These are phyloP conservation scores for Neoniphon sammara DNA, from an alignment of 2,797 vertebrate species.

Conservation along the genomic window DNA sequence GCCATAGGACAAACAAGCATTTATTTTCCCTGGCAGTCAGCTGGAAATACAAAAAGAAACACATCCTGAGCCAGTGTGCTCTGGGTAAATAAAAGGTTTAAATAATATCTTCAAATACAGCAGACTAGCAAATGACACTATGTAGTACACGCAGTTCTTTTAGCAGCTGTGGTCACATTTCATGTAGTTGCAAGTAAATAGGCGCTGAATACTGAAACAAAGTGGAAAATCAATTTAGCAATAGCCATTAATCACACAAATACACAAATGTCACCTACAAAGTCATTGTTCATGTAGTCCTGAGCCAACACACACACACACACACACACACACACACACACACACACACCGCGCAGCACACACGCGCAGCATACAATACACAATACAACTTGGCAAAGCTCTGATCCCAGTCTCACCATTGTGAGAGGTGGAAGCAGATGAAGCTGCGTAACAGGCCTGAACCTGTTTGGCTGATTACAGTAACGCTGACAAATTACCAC, in stretches of 20 bases:
- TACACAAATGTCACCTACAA: constrained; percentile 33
- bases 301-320: constrained; percentile 20
- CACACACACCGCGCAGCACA: not conserved
- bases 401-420: constrained; percentile 6
- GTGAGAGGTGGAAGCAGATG: constrained; percentile 35
- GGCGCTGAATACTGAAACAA: constrained; percentile 38
- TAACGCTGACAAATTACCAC: constrained; percentile 62
- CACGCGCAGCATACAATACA: too few relatives aligned
- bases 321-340: constrained; percentile 25
- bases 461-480: constrained; percentile 60
- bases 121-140: constrained; percentile 15
- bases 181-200: constrained; percentile 34
- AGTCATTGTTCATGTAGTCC: constrained; percentile 17
- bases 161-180: constrained; percentile 50
- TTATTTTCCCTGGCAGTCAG: constrained; percentile 59
- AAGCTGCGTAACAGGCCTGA: constrained; percentile 53
- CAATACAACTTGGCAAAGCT: too few relatives aligned
- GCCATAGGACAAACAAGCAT: constrained; percentile 16
- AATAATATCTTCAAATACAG: constrained; percentile 46
- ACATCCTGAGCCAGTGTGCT: constrained; percentile 48
- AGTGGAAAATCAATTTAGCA: constrained; percentile 61
- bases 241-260: constrained; percentile 59
- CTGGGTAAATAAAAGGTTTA: constrained; percentile 54
- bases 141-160: constrained; percentile 29
- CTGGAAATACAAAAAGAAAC: constrained; percentile 64